Conservation (phyloP, 1,140 invertebrate species). For the Caenorhabditis tropicalis region DNA sequence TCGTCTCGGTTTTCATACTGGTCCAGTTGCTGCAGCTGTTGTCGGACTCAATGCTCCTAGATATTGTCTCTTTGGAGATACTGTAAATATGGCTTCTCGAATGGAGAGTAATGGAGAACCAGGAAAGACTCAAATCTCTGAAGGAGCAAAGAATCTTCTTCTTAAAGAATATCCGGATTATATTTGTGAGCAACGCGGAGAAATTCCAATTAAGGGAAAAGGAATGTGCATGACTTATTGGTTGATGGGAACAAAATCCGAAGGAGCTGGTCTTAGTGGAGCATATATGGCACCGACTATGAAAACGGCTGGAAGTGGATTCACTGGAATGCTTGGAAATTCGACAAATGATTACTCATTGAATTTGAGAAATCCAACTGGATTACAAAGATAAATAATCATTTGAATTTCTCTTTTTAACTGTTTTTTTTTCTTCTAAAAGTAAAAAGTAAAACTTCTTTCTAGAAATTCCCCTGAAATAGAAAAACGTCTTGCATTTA, state of each 20-base stretch:
- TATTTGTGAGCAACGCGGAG: conserved; percentile 51
- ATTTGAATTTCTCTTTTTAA: background rate
- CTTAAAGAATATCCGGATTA: conserved; percentile 52
- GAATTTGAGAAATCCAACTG: conserved; percentile 30
- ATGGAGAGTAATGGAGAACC: conserved; percentile 80
- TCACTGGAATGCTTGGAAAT: conserved; percentile 30
- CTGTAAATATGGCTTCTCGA: conserved; percentile 83
- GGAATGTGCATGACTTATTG: conserved; percentile 59
- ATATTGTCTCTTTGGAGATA: conserved; percentile 56
- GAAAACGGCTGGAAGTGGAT: conserved; percentile 9
- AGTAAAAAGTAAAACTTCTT: too few relatives aligned
- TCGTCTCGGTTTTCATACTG: conserved; percentile 56
- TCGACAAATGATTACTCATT: background rate
- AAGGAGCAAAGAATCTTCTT: conserved; percentile 54
- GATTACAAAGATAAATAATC: background rate
- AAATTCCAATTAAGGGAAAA: conserved; percentile 59
- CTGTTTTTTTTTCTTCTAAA: too few relatives aligned
- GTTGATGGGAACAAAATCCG: conserved; percentile 51
- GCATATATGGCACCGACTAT: conserved; percentile 24
- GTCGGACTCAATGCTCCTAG: conserved; percentile 58
- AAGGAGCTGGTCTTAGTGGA: background rate
- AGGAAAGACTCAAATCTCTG: conserved; percentile 69
- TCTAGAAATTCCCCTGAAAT: too few relatives aligned
- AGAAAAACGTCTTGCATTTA: too few relatives aligned
- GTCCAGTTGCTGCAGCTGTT: conserved; percentile 56